These are phyloP conservation scores for Bombyx mandarina DNA, from an alignment of 1,140 invertebrate genomes.

Conservation along the genomic window DNA sequence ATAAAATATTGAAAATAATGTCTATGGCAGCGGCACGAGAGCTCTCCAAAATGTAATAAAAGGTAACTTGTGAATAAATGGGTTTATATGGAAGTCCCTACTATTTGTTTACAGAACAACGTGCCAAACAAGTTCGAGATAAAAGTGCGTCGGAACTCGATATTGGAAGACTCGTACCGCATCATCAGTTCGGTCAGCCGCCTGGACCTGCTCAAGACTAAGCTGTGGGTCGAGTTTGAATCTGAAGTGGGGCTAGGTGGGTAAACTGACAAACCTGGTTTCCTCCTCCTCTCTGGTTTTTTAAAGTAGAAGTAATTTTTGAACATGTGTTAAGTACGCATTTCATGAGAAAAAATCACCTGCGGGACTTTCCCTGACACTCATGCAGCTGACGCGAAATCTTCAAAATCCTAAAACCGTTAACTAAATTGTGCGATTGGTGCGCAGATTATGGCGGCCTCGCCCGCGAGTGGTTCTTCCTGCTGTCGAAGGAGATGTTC, in stretches of 20 bases:
- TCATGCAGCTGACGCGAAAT: too few relatives aligned
- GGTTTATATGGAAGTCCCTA: neutral
- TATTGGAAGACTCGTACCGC: constrained; percentile 96
- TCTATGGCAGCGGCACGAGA: too few relatives aligned
- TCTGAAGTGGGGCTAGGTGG: constrained; percentile 90
- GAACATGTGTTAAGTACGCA: too few relatives aligned
- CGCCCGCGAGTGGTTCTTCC: constrained; percentile 98
- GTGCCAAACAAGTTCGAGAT: constrained; percentile 99
- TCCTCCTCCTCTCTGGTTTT: too few relatives aligned
- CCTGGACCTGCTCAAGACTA: constrained; percentile 93
- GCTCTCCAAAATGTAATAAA: too few relatives aligned
- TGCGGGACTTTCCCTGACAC: too few relatives aligned
- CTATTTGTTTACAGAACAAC: constrained; percentile 79
- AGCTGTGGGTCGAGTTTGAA: constrained; percentile 99
- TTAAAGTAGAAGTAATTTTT: too few relatives aligned
- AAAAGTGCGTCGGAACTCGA: constrained; percentile 89
- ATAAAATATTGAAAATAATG: too few relatives aligned
- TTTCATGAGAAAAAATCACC: too few relatives aligned
- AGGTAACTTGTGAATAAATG: too few relatives aligned
- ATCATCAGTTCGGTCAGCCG: constrained; percentile 89
- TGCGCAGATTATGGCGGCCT: constrained; percentile 94
- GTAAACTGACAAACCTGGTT: constrained; percentile 5
- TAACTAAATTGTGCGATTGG: too few relatives aligned
- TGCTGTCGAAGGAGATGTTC: constrained; percentile 99
- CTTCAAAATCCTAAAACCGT: too few relatives aligned